phyloP scores from a whole-genome alignment of 2,113 vertebrate genomes.

The Myrmecophaga tridactyla region DNA sequence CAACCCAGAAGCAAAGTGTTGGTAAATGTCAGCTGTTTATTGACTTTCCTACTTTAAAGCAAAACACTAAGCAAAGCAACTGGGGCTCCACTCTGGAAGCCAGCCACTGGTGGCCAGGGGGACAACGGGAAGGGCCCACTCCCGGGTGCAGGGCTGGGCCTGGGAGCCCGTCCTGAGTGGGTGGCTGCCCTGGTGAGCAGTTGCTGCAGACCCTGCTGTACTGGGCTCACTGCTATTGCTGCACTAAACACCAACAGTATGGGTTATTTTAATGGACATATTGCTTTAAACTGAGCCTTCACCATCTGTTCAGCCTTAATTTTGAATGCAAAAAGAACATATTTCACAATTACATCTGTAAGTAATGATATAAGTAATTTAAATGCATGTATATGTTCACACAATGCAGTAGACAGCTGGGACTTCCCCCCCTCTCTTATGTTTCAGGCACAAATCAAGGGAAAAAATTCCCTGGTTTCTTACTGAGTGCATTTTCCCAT shows the following conservation, averaged over 20 bases:
- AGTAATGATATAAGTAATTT: conserved; percentile 89
- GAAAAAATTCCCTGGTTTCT: conserved; percentile 72
- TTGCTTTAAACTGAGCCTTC: conserved; percentile 85
- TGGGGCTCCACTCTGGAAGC: background rate
- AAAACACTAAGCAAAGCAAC: background rate
- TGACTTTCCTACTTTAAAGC: conserved; percentile 50
- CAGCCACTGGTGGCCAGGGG: background rate
- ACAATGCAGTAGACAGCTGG: conserved; percentile 85
- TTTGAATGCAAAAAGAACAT: conserved; percentile 86
- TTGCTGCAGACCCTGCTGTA: background rate
- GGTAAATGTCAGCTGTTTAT: conserved; percentile 72
- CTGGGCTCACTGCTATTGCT: conserved; percentile 77
- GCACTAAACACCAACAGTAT: conserved; percentile 78
- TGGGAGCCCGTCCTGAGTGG: rapidly evolving
- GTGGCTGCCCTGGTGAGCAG: background rate
- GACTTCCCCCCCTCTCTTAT: conserved; percentile 69
- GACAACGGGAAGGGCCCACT: rapidly evolving
- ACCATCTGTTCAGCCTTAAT: conserved; percentile 87
- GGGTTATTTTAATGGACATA: conserved; percentile 86
- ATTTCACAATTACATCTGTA: conserved; percentile 91
- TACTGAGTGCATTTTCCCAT: conserved; percentile 60
- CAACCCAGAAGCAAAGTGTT: conserved; percentile 43
- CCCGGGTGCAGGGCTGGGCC: rapidly evolving
- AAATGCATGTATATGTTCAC: conserved; percentile 88
- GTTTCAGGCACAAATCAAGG: conserved; percentile 80